A percentile compares a stretch with the other conserved stretches of the same genome.
These are phyloP conservation scores for Aegypius monachus DNA, from an alignment of 2,113 vertebrate genomes.

Conservation along the genomic window DNA sequence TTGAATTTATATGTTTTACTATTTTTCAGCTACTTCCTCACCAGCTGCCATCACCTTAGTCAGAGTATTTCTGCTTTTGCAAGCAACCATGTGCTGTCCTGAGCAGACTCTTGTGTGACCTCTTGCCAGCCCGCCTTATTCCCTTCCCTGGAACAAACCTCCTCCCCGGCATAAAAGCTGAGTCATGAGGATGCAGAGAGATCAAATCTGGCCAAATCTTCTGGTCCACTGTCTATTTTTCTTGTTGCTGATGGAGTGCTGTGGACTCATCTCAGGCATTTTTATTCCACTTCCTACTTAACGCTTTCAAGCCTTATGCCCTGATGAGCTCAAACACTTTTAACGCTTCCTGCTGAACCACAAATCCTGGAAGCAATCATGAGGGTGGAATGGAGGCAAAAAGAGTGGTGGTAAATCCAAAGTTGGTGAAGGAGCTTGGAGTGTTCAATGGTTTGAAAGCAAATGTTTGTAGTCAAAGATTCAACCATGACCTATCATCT, in stretches of 20 bases:
- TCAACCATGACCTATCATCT: background rate
- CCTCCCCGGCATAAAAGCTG: background rate
- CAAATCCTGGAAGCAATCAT: background rate
- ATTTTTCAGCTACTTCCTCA: background rate
- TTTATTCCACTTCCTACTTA: background rate
- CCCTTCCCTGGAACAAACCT: background rate
- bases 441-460: background rate
- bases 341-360: background rate
- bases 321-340: background rate
- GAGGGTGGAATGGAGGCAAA: background rate
- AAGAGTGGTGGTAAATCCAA: background rate
- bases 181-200: background rate
- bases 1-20: background rate
- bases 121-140: background rate
- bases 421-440: background rate
- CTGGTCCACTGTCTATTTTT: background rate
- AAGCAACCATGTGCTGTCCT: rapidly evolving
- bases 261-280: background rate
- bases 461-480: background rate
- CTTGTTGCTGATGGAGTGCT: background rate
- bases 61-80: background rate
- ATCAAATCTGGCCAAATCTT: background rate
- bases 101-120: background rate
- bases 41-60: background rate
- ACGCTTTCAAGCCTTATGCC: background rate